Base-by-base conservation (phyloP, 2,113 vertebrate genomes). In the Quiscalus mexicanus region DNA sequence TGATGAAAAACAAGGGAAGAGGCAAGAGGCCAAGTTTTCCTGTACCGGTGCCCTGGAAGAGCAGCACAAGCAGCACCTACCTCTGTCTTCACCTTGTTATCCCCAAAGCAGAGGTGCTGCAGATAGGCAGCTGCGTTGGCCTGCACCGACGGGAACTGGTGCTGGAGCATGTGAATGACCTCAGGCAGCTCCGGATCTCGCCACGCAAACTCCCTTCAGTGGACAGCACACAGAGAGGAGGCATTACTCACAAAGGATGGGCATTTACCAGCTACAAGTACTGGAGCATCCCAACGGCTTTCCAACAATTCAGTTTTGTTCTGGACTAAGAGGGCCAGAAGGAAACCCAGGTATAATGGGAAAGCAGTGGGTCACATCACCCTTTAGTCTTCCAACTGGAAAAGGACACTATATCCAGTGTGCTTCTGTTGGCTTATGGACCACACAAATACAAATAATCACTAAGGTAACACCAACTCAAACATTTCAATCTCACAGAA, bases 141-240 rank as follows among this genome's bases (percentile, higher is more conserved):
- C 97, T 99, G 99, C 59, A 99, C 99, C 0, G 99, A 99, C 0
- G 99, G 99, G 95, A 99, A 99, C 96, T 99, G 99, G 95, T 99
- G 99, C 86, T 99, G 99, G 15, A 99, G 99, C 99, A 99, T 99
- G 97, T 99, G 99, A 62, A 99, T 99, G 91, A 99, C 99, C 91
- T 99, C 99, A 0, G 98, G 98, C 94, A 99, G 96, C 90, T 99
- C 99, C 0, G 99, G 99, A 45, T 99, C 99, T 16, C 99, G 98
- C 99, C 99, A 99, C 0, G 99, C 99, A 97, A 99, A 99, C 98
- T 99, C 99, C 97, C 99, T 99, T 39, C 19, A 84, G 39, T 2
- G 76, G 68, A 90, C 15, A 93, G 93, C 60, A 71, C 11, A 88
- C 13, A 71, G 74, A 59, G 60, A 92, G 47, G 67, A 58, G 74